A percentile compares a stretch with the other conserved stretches of the same genome.
phyloP scores from a whole-genome alignment of 2,113 vertebrate species.

The Salvelinus fontinalis region DNA sequence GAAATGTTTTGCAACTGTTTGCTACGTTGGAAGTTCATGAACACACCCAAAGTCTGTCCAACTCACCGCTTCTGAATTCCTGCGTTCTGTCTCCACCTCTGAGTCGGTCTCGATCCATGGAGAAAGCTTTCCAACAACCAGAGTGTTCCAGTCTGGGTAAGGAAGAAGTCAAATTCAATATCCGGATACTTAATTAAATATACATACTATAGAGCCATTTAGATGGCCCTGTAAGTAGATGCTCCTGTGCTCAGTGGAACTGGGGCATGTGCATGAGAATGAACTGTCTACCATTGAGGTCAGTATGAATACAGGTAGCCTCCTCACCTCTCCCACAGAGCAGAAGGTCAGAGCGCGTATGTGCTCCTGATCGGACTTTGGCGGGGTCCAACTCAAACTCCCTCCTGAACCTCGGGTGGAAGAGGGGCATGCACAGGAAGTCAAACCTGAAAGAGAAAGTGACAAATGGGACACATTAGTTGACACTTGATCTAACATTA shows the following conservation, averaged over 20 bases:
- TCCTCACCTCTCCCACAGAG: constrained; percentile 84
- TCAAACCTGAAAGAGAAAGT: constrained; percentile 80
- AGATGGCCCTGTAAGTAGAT: no score
- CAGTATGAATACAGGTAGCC: not conserved
- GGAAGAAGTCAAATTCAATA: constrained; percentile 55
- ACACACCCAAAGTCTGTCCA: not conserved
- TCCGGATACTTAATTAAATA: not conserved
- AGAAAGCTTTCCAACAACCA: constrained; percentile 91
- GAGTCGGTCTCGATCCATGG: constrained; percentile 87
- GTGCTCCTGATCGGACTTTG: constrained; percentile 79
- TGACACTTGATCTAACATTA: not conserved
- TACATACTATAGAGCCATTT: no score
- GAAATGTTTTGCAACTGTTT: no score
- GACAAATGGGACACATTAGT: not conserved
- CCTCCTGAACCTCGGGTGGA: constrained; percentile 87
- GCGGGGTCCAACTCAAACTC: constrained; percentile 85
- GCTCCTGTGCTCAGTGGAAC: no score
- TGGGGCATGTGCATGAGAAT: no score
- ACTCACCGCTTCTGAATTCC: constrained; percentile 88
- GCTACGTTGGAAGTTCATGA: no score
- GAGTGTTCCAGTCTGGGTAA: constrained; percentile 87
- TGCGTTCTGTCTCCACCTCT: constrained; percentile 79
- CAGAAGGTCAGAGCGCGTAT: constrained; percentile 89
- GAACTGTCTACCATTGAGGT: no score
- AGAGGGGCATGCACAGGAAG: constrained; percentile 92